Conservation (phyloP, 1,140 invertebrate species). For the Zaprionus taronus region DNA sequence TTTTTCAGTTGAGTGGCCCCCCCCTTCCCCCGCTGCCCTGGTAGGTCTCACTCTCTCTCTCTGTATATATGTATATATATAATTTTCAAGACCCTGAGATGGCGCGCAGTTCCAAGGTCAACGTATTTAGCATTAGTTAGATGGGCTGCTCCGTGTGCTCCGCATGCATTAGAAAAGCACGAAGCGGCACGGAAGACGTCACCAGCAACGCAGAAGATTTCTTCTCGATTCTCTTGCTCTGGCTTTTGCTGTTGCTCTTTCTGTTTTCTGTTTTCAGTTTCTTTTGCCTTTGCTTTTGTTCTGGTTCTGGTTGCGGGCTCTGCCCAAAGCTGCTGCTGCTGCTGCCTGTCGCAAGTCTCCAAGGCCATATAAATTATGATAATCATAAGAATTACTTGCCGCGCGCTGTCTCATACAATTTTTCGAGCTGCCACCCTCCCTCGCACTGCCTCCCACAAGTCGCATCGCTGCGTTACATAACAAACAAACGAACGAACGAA, state of each 20-base stretch:
- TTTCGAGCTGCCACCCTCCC: constrained; percentile 12
- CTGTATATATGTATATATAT: constrained; percentile 35
- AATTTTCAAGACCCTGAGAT: constrained; percentile 80
- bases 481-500: constrained; percentile 30
- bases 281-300: constrained; percentile 38
- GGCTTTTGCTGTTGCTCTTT: constrained; percentile 10
- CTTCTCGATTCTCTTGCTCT: constrained; percentile 34
- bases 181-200: constrained; percentile 79
- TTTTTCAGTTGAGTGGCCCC: constrained; percentile 6
- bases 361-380: constrained; percentile 83
- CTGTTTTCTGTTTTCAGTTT: constrained; percentile 8
- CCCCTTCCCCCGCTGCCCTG: neutral
- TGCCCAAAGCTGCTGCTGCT: constrained; percentile 13
- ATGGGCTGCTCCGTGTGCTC: constrained; percentile 38
- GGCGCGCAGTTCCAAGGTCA: constrained; percentile 66
- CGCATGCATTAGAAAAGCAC: constrained; percentile 77
- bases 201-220: constrained; percentile 47
- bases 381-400: constrained; percentile 80
- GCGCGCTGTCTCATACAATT: constrained; percentile 54
- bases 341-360: constrained; percentile 39
- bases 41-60: neutral
- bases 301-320: constrained; percentile 57
- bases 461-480: constrained; percentile 58
- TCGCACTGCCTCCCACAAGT: neutral
- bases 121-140: constrained; percentile 75